phyloP scores from a whole-genome alignment of 2,113 vertebrate species.

The Rhea americana region DNA sequence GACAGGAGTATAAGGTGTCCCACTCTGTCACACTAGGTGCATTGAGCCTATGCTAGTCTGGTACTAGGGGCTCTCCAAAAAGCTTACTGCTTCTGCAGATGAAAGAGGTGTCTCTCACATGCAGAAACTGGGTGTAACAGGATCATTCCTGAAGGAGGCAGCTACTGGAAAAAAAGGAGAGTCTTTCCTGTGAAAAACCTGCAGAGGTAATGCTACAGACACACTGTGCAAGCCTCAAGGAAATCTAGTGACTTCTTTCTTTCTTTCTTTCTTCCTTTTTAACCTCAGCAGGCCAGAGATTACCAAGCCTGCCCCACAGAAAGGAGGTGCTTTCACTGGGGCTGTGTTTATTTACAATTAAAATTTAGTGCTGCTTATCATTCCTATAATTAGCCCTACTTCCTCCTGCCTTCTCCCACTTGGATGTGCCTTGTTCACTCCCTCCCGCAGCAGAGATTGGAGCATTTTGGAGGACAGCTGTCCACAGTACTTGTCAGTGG shows the following conservation, averaged over 20 bases:
- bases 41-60: not conserved
- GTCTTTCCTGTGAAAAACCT: not conserved
- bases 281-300: not conserved
- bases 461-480: not conserved
- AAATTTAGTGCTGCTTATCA: not conserved
- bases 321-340: not conserved
- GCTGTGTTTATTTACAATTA: not conserved
- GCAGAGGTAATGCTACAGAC: not conserved
- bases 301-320: not conserved
- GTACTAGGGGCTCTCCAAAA: not conserved
- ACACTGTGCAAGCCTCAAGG: not conserved
- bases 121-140: not conserved
- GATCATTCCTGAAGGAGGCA: not conserved
- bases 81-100: not conserved
- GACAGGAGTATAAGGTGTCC: accelerated
- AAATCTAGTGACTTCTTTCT: not conserved
- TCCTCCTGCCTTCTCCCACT: not conserved
- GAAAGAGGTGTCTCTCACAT: not conserved
- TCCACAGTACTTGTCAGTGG: not conserved
- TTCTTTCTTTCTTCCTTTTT: not conserved
- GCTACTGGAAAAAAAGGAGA: not conserved
- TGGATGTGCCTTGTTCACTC: not conserved
- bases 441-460: not conserved
- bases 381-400: not conserved
- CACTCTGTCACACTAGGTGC: not conserved